Base-by-base conservation (phyloP, 2,797 vertebrate species). In the Microchirus variegatus region DNA sequence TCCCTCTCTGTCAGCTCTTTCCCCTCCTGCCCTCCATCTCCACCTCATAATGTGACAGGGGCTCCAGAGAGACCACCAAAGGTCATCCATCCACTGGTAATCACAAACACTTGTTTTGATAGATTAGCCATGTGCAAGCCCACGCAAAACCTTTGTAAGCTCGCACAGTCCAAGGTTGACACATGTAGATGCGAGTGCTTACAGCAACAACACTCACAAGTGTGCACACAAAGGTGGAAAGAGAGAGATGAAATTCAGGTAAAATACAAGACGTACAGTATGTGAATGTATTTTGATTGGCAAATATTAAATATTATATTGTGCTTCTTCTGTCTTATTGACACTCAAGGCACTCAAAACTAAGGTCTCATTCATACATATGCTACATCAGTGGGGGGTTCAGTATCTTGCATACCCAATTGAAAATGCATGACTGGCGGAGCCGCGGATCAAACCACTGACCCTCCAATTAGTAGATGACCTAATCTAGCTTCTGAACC, bases 101-200 rank as follows among this genome's bases (percentile, higher is more conserved):
- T 90, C 86, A 84, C 83, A 86, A 90, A 78, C 85, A 82, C 84
- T 90, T 83, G 80, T 84, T 80, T 84, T 89, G 89, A 91, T 87
- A 82, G 81, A 90, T 91, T 85, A 87, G 70, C 72, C 59, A n/a
- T 18, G 48, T 58, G 64, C 59, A 63, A 73, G 73, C 52, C 37
- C 76, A 81, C 50, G 43, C 61, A 71, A 61, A 46, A 67, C 55
- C 54, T 36, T 56, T 42, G 48, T 54, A 54, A 35, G 41, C 55
- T 65, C 35, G 31, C 53, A 48, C 50, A 53, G 50, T 64, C 40
- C 26, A 2, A 3, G 42, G 18, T 22, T 52, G 11, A 61, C 46
- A 47, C 54, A 70, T 59, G 44, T 45, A 59, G 54, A 49, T 35
- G 0, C 38, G 14, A 56, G 54, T 14, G 35, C 46, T 59, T 51